These are phyloP conservation scores for Oxyscelio sp. DNA, from an alignment of 2,888 invertebrate genomes.

Conservation along the genomic window DNA sequence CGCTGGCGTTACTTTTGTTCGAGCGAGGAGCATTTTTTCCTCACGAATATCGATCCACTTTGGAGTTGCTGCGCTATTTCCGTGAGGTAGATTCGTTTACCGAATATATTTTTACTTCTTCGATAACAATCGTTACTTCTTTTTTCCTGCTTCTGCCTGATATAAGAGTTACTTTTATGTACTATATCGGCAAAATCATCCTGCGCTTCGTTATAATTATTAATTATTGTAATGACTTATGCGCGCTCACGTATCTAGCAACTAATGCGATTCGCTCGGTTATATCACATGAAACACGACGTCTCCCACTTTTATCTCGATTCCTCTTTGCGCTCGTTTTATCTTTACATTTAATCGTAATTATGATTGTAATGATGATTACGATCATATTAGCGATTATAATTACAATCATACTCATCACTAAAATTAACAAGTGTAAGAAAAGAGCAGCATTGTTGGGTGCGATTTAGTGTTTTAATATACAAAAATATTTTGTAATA, in stretches of 20 bases:
- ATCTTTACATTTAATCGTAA: slow-evolving; percentile 17
- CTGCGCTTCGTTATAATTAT: slow-evolving; percentile 7
- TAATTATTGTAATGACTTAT: slow-evolving; percentile 53
- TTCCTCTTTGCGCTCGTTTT: slow-evolving; percentile 10
- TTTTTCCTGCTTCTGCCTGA: neutral
- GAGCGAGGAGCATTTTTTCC: slow-evolving; percentile 60
- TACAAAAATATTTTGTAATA: too few species aligned
- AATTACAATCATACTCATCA: too few species aligned
- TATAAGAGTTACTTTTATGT: slow-evolving; percentile 37
- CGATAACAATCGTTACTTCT: slow-evolving; percentile 33
- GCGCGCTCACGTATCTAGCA: slow-evolving; percentile 33
- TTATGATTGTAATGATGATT: too few species aligned
- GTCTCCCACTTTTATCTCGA: slow-evolving; percentile 16
- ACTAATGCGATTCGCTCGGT: slow-evolving; percentile 52
- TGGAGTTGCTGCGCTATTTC: slow-evolving; percentile 72
- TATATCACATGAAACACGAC: slow-evolving; percentile 65
- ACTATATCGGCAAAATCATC: slow-evolving; percentile 29
- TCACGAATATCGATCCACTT: slow-evolving; percentile 68
- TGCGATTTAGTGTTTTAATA: too few species aligned
- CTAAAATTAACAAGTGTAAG: too few species aligned
- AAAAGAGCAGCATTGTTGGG: too few species aligned
- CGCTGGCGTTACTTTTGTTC: slow-evolving; percentile 54
- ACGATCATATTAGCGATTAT: too few species aligned
- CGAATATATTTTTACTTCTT: slow-evolving; percentile 66
- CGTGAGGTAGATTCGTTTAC: slow-evolving; percentile 75